Percentiles rank a stretch among this genome's conserved stretches.
phyloP scores from a whole-genome alignment of 2,888 invertebrate species.

The Dryocosmus kuriphilus region DNA sequence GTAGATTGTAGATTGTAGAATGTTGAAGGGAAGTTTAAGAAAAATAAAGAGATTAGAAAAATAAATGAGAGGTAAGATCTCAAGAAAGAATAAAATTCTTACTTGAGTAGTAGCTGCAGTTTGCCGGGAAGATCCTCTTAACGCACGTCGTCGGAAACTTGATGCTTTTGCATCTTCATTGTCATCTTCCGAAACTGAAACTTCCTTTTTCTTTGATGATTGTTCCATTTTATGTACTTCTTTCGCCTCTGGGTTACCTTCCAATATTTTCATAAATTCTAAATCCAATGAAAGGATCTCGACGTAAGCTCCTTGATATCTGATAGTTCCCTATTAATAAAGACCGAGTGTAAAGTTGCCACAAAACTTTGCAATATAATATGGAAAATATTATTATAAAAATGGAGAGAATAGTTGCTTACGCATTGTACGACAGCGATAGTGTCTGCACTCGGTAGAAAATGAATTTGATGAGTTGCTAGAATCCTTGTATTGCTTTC shows the following conservation, averaged over 20 bases:
- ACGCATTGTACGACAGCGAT: conserved; percentile 76
- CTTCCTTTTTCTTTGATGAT: background rate
- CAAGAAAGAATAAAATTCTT: background rate
- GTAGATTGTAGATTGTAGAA: no score
- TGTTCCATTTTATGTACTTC: conserved; percentile 27
- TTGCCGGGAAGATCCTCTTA: background rate
- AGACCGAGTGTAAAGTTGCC: no score
- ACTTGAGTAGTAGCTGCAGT: background rate
- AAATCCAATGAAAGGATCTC: conserved; percentile 70
- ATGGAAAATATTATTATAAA: conserved; percentile 3
- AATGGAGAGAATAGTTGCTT: conserved; percentile 41
- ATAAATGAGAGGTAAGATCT: background rate
- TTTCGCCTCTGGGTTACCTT: conserved; percentile 34
- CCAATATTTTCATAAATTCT: conserved; percentile 61
- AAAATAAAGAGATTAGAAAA: background rate
- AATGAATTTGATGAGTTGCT: conserved; percentile 86
- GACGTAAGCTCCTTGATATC: conserved; percentile 72
- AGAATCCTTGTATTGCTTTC: conserved; percentile 83
- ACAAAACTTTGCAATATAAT: background rate
- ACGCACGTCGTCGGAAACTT: background rate
- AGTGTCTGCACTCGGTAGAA: conserved; percentile 78
- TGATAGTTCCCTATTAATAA: conserved; percentile 62
- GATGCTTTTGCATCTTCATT: conserved; percentile 3
- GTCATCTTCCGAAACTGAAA: background rate
- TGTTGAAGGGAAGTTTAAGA: no score